A percentile compares a stretch with the other conserved stretches of the same genome.
These are phyloP conservation scores for Adrianichthys oophorus DNA, from an alignment of 2,797 vertebrate species.

Conservation along the genomic window DNA sequence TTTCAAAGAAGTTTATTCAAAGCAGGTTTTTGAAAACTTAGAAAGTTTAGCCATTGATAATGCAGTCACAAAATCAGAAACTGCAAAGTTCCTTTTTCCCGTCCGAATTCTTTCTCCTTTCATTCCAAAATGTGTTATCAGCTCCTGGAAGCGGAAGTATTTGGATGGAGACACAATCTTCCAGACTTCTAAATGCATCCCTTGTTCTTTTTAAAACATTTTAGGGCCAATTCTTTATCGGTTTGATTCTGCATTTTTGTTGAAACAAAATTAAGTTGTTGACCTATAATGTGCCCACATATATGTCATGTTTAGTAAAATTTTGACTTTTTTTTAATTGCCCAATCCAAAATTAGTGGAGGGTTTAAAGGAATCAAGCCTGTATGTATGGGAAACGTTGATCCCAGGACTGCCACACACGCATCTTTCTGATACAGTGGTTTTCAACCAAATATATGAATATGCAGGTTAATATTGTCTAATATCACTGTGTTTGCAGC, in stretches of 20 bases:
- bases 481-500: conserved; percentile 57
- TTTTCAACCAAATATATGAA: conserved; percentile 54
- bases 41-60: conserved; percentile 78
- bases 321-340: conserved; percentile 10
- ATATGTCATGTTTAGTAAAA: background rate
- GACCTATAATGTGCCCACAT: conserved; percentile 8
- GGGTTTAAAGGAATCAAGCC: conserved; percentile 29
- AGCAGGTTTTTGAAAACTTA: conserved; percentile 79
- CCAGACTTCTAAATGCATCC: too few relatives aligned
- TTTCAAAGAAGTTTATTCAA: conserved; percentile 84
- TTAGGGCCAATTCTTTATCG: conserved; percentile 8
- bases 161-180: too few relatives aligned
- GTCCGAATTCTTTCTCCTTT: conserved; percentile 45
- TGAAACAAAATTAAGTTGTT: conserved; percentile 13
- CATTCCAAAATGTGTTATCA: conserved; percentile 54
- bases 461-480: conserved; percentile 57
- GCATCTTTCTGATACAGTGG: conserved; percentile 55
- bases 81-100: conserved; percentile 50
- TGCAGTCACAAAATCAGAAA: conserved; percentile 77
- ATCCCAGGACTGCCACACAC: conserved; percentile 50
- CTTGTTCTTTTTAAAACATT: too few relatives aligned
- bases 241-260: conserved; percentile 5
- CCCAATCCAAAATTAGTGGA: background rate
- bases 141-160: conserved; percentile 9
- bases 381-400: conserved; percentile 25